A percentile compares a stretch with the other conserved stretches of the same genome.
These are phyloP conservation scores for Sebastes itinus DNA, from an alignment of 2,797 vertebrate species.

Conservation along the genomic window DNA sequence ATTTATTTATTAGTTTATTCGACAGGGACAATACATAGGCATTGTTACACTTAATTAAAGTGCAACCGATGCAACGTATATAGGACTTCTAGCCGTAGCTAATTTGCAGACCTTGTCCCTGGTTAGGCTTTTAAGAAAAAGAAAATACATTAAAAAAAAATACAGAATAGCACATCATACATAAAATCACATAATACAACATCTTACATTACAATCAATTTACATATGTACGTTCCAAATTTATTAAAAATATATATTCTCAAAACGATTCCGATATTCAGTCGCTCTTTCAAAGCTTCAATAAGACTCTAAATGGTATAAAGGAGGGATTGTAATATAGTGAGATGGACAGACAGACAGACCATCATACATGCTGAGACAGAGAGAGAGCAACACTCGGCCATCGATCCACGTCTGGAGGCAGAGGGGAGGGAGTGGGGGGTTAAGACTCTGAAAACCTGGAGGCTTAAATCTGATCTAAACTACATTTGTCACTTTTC, in stretches of 20 bases:
- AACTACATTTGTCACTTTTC: conserved; percentile 75
- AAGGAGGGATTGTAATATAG: conserved; percentile 16
- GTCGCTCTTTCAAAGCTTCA: background rate
- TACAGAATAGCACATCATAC: too few relatives aligned
- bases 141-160: too few relatives aligned
- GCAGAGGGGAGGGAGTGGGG: background rate
- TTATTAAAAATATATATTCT: background rate
- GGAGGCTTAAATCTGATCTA: conserved; percentile 66
- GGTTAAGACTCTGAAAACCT: conserved; percentile 49
- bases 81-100: too few relatives aligned
- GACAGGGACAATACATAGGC: too few relatives aligned
- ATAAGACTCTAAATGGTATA: background rate
- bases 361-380: conserved; percentile 4
- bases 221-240: too few relatives aligned
- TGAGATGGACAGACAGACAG: conserved; percentile 6
- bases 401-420: conserved; percentile 37
- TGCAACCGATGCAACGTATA: too few relatives aligned
- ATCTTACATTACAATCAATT: too few relatives aligned
- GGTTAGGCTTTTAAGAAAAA: too few relatives aligned
- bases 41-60: too few relatives aligned
- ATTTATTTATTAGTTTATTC: too few relatives aligned
- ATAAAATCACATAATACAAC: too few relatives aligned
- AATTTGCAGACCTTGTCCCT: too few relatives aligned
- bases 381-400: conserved; percentile 13
- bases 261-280: background rate